Evolutionary conservation across 2,888 invertebrate genomes (phyloP).

Genomic region (Polyploca ridens): DNA sequence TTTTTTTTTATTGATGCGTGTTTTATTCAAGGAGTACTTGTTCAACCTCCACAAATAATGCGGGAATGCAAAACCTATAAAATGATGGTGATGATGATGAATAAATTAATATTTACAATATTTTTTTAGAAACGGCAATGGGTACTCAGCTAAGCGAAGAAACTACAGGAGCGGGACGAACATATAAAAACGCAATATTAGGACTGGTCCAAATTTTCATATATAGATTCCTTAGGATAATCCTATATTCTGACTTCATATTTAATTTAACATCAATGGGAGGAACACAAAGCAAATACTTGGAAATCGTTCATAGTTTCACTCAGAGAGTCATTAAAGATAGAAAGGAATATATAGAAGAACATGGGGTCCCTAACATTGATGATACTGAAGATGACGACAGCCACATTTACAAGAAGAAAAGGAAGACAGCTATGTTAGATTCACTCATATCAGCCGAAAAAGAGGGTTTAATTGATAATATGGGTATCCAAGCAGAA

Average conservation of each 20-base stretch:
- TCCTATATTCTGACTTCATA: constrained; percentile 81
- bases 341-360: constrained; percentile 36
- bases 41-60: too few relatives aligned
- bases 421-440: constrained; percentile 83
- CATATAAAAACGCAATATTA: constrained; percentile 84
- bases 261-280: constrained; percentile 80
- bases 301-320: constrained; percentile 68
- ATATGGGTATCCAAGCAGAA: constrained; percentile 84
- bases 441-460: constrained; percentile 82
- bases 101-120: not conserved
- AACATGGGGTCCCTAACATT: constrained; percentile 25
- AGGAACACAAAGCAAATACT: constrained; percentile 64
- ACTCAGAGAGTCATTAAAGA: constrained; percentile 69
- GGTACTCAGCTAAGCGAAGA: constrained; percentile 84
- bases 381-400: constrained; percentile 22
- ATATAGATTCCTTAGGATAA: constrained; percentile 76
- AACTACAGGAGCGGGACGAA: constrained; percentile 59
- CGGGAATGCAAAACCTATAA: too few relatives aligned
- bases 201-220: constrained; percentile 61
- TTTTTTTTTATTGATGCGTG: too few relatives aligned
- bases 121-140: constrained; percentile 87
- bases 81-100: too few relatives aligned
- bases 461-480: constrained; percentile 74
- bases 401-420: constrained; percentile 51
- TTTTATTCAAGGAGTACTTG: too few relatives aligned